Evolutionary conservation across 2,888 invertebrate species (phyloP), one percentile per base, ranked within the genome.

Genomic region (Nymphalis c-album): DNA sequence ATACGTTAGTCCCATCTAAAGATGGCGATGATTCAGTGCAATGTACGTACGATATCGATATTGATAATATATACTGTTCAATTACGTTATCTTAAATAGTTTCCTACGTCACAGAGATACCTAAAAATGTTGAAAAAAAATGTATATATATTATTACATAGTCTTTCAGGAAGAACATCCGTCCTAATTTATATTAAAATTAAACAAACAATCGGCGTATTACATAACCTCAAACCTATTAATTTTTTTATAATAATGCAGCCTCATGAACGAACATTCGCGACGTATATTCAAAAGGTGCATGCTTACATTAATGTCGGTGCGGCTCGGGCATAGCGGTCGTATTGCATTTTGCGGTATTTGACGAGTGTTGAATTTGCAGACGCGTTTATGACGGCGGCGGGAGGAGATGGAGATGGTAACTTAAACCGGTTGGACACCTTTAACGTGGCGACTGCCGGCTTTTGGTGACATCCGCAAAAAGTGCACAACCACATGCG

Each of bases 381-480:
- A 87, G 90, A 90, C 86, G 86, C 85, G 83, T 85, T 86, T 87
- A 86, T 90, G 90, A 89, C 79, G 85, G 80, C 79, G 85, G 80
- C 75, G 83, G 83, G 81, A 83, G 83, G 85, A 83, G 85, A 82
- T 82, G 83, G 87, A 83, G 85, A 82, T 82, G 83, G 87, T 83
- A 82, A 87, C 85, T 78, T 76, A 89, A 91, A 91, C 91, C 91
- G 91, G 91, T 91, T 84, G 86, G 76, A 86, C 88, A 86, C 88
- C 88, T 90, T 88, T 86, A 87, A 86, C 84, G 85, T 83, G 78
- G 81, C 78, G 79, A 84, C 83, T 83, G 83, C 85, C 85, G 83
- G 81, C 85, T 88, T 90, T 91, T 86, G 90, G 91, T 87, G 90
- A 89, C 90, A 91, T 88, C 83, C 85, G 86, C 91, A 91, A 91